phyloP scores from a whole-genome alignment of 1,140 invertebrate genomes.

The Neuroterus valhalla region DNA sequence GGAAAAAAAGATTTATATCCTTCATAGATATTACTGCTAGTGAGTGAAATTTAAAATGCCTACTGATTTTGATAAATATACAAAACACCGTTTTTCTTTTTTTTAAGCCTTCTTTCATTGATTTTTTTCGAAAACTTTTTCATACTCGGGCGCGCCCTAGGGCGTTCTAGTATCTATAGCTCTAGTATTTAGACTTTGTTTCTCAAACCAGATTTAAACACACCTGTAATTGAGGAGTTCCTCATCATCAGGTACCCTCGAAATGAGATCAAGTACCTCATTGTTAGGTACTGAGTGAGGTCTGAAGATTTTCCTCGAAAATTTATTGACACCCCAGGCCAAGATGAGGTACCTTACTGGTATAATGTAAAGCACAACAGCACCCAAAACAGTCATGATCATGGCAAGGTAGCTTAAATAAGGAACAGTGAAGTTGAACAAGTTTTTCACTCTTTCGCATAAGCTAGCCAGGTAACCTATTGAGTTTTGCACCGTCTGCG shows the following conservation, averaged over 20 bases:
- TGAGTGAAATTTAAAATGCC: too few relatives aligned
- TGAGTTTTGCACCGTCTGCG: conserved; percentile 94
- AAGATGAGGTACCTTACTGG: conserved; percentile 94
- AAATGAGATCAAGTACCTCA: conserved; percentile 96
- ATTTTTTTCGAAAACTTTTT: too few relatives aligned
- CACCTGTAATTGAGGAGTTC: conserved; percentile 84
- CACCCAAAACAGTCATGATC: conserved; percentile 81
- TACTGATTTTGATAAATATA: too few relatives aligned
- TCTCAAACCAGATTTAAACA: conserved; percentile 27
- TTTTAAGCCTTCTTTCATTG: too few relatives aligned
- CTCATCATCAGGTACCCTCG: conserved; percentile 96
- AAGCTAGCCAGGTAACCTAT: conserved; percentile 95
- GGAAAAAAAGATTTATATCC: too few relatives aligned
- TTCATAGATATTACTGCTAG: too few relatives aligned
- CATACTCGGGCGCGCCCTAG: too few relatives aligned
- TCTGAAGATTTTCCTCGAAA: conserved; percentile 93
- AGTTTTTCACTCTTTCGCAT: conserved; percentile 94
- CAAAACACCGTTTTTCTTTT: too few relatives aligned
- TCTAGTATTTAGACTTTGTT: too few relatives aligned
- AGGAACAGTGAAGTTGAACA: conserved; percentile 98
- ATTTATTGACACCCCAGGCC: conserved; percentile 98
- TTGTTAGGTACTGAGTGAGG: conserved; percentile 98
- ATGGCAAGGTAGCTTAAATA: conserved; percentile 96
- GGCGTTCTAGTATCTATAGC: too few relatives aligned
- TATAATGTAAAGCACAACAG: conserved; percentile 90